Evolutionary conservation across 2,797 vertebrate genomes (phyloP), one percentile per base, ranked within the genome.

Genomic region (Fistularia tabacaria): DNA sequence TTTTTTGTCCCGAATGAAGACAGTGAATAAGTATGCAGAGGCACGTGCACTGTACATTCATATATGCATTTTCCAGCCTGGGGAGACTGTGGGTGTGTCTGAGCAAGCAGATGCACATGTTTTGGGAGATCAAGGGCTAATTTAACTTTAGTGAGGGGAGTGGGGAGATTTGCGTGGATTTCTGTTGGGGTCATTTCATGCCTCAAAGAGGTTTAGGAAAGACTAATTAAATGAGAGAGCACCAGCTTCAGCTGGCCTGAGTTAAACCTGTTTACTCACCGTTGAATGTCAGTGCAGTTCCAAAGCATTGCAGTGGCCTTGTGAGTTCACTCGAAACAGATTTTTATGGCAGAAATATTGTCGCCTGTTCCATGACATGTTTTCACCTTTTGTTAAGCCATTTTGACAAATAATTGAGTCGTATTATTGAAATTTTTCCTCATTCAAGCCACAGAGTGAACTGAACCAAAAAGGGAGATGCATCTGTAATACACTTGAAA

Each of bases 171-270:
- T 87, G 71, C 69, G 62, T 68, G 66, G 78, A 80, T 85, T 80
- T 70, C 77, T 66, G 62, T 73, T 56, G 57, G 71, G 66, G 54
- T 66, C 72, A 77, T 79, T 81, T 78, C 65, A 66, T 50, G 63
- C 50, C 71, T 77, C 69, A 71, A 80, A 87, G 77, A 85, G 89
- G 80, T 85, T 89, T 89, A 87, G 57, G 53, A 45, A 49, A 12
- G 59, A 49, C 73, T 89, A 84, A 89, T 91, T 86, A 88, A 87
- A 76, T 83, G 77, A 70, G 68, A 69, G 71, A 65, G 62, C 51
- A 64, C 66, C 59, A 71, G 63, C 46, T 69, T 66, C 66, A 55
- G 46, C 52, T 59, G 50, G 38, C 50, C 54, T 43, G 15, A 43
- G 58, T 59, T 79, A 68, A 81, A 76, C 73, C 49, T 72, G 56